Evolutionary conservation across 30 jellyfish, hydroid and myxozoan species (phyloP).

Genomic region (Chrysaora quinquecirrha): DNA sequence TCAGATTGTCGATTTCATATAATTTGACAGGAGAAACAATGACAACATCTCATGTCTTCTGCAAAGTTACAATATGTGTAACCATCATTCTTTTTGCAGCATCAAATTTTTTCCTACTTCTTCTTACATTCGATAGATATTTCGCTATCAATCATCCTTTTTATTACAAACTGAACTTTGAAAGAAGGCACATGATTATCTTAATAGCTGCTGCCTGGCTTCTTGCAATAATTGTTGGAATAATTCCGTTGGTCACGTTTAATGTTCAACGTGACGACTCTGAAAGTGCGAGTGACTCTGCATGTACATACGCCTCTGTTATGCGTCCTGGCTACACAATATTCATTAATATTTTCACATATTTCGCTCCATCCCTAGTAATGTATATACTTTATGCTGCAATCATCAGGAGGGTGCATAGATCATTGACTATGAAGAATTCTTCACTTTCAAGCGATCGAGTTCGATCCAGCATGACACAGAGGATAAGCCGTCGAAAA

Average conservation of each 20-base stretch:
- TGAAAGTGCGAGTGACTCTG: slow-evolving; percentile 12
- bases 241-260: slow-evolving; percentile 14
- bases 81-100: slow-evolving; percentile 62
- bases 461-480: slow-evolving; percentile 45
- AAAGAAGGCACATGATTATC: slow-evolving; percentile 13
- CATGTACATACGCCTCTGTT: slow-evolving; percentile 52
- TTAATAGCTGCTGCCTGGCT: slow-evolving; percentile 36
- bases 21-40: background rate
- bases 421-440: background rate
- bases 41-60: slow-evolving; percentile 19
- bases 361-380: slow-evolving; percentile 57
- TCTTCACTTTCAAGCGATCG: background rate
- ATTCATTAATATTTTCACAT: slow-evolving; percentile 38
- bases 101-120: slow-evolving; percentile 55
- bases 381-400: slow-evolving; percentile 25
- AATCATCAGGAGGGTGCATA: slow-evolving; percentile 26
- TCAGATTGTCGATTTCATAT: slow-evolving; percentile 13
- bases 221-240: slow-evolving; percentile 30
- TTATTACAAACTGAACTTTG: slow-evolving; percentile 25
- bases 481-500: slow-evolving; percentile 13
- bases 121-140: slow-evolving; percentile 63
- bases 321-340: slow-evolving; percentile 34
- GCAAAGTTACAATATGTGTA: slow-evolving; percentile 39
- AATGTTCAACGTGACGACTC: slow-evolving; percentile 22
- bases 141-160: slow-evolving; percentile 52